phyloP scores from a whole-genome alignment of 2,888 invertebrate genomes.

The Catocala sponsa region DNA sequence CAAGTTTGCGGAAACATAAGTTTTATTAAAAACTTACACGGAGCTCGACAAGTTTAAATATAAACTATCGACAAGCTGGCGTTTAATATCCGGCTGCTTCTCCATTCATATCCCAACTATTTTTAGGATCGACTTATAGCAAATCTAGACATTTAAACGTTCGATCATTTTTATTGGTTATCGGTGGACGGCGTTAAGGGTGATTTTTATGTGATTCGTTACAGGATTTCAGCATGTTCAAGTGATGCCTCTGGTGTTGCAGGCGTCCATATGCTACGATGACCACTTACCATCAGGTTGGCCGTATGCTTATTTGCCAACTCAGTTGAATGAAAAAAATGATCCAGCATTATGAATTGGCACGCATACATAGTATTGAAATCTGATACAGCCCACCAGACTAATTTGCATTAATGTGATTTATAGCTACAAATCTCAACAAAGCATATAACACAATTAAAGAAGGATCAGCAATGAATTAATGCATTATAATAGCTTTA shows the following conservation, averaged over 20 bases:
- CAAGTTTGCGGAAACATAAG: conserved; percentile 31
- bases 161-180: conserved; percentile 38
- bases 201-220: conserved; percentile 9
- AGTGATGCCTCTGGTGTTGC: too few relatives aligned
- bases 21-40: conserved; percentile 49
- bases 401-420: too few relatives aligned
- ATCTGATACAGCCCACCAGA: too few relatives aligned
- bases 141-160: conserved; percentile 37
- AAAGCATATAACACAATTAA: too few relatives aligned
- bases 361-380: not conserved
- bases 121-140: conserved; percentile 31
- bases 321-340: too few relatives aligned
- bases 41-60: conserved; percentile 43
- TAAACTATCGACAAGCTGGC: conserved; percentile 48
- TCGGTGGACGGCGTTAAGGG: conserved; percentile 3
- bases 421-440: too few relatives aligned
- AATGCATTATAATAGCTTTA: conserved; percentile 12
- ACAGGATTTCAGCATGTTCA: conserved; percentile 1
- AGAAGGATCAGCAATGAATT: too few relatives aligned
- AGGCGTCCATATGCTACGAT: too few relatives aligned
- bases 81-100: conserved; percentile 53
- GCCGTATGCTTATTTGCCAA: too few relatives aligned
- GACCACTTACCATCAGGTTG: too few relatives aligned
- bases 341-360: not conserved
- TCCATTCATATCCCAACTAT: conserved; percentile 41